Evolutionary conservation across 2,888 invertebrate species (phyloP), one percentile per base, ranked within the genome.

Genomic region (Epiblema foenella): DNA sequence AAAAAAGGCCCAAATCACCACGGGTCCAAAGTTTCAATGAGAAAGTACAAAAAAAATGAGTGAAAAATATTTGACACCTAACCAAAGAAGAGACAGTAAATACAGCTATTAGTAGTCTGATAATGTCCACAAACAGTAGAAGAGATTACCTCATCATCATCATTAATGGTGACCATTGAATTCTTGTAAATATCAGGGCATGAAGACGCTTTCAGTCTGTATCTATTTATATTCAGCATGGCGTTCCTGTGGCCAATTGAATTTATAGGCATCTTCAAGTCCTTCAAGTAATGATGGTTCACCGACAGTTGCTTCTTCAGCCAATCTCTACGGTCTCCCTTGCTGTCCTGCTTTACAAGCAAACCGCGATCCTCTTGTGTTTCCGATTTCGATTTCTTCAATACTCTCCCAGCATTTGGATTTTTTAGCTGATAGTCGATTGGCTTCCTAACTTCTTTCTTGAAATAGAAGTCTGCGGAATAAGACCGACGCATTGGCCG

Each of bases 141-240:
- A 63, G 29, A 64, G 63, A 87, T 90, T 88, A 97, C 97, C 94
- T 97, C 96, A 81, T 95, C 95, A 81, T 97, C 96, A 77, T 96
- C 96, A 60, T 96, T 95, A 65, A 98, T 95, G 3, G 97, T 97
- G 60, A 97, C 96, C 96, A 97, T 97, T n/a, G 97, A 97, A 84
- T 97, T 97, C 78, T 97, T 95, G 83, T 96, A 97, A 79, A 98
- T 97, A 88, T 98, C 97, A 0, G 98, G 98, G 85, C 98, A 98
- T 57, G 98, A 98, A 2, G 97, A 97, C 0, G 98, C 98, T 74
- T 97, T 94, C 72, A 98, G 89, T 68, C 96, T 94, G 86, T 98
- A 98, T 75, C 96, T 95, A 80, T 96, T 96, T 69, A 97, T 96
- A 85, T 97, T 97, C 69, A 98, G 89, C 93, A 97, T 96, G 7